phyloP scores from a whole-genome alignment of 2,888 invertebrate species.

The Thyatira batis region DNA sequence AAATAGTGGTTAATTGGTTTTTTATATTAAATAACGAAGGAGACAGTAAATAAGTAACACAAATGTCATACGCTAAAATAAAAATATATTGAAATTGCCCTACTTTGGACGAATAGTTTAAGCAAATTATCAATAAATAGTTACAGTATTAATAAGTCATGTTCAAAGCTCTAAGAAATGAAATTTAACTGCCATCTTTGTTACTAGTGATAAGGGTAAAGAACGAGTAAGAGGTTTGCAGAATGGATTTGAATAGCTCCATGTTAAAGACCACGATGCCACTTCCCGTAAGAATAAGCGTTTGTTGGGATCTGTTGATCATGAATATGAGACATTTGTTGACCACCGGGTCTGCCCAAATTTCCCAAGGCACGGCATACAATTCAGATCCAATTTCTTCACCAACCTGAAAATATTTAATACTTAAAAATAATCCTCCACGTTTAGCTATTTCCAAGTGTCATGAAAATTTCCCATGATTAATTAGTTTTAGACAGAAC shows the following conservation, averaged over 20 bases:
- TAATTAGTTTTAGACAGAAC: background rate
- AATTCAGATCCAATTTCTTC: constrained; percentile 50
- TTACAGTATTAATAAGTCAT: background rate
- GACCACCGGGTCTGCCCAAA: constrained; percentile 39
- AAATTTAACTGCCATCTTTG: background rate
- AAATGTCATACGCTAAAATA: background rate
- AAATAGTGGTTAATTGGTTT: too few relatives aligned
- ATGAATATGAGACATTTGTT: constrained; percentile 52
- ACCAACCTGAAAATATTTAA: constrained; percentile 42
- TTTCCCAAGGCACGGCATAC: constrained; percentile 52
- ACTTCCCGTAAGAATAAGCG: constrained; percentile 50
- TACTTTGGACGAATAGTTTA: background rate
- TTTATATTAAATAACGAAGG: background rate
- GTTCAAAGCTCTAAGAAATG: too few relatives aligned
- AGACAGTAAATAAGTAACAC: background rate
- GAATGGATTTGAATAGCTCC: constrained; percentile 62
- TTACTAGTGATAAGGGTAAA: constrained; percentile 53
- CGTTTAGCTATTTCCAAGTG: background rate
- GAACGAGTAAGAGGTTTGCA: constrained; percentile 65
- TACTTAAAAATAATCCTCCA: constrained; percentile 10
- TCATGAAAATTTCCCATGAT: background rate
- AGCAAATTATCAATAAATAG: background rate
- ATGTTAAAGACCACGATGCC: constrained; percentile 58
- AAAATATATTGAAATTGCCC: background rate
- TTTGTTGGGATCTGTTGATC: constrained; percentile 55